phyloP scores from a whole-genome alignment of 2,797 vertebrate species.

The Diceros bicornis region DNA sequence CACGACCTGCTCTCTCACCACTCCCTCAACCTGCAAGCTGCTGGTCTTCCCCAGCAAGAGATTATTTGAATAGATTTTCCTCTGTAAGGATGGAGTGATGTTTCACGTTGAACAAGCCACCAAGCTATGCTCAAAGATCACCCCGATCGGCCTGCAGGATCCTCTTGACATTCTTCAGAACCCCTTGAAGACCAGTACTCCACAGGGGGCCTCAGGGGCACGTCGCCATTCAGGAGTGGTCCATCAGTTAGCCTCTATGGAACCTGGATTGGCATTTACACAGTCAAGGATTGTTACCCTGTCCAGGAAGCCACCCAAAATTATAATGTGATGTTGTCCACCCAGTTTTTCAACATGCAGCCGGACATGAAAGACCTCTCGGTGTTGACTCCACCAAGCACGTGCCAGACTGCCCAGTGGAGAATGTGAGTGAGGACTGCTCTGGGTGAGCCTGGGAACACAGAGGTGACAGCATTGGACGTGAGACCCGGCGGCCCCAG shows the following conservation, averaged over 20 bases:
- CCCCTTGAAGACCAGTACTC: slow-evolving; percentile 95
- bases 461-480: neutral
- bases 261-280: slow-evolving; percentile 95
- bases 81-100: slow-evolving; percentile 93
- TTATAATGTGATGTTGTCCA: slow-evolving; percentile 94
- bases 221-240: slow-evolving; percentile 95
- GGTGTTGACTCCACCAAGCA: slow-evolving; percentile 93
- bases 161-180: slow-evolving; percentile 95
- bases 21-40: neutral
- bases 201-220: slow-evolving; percentile 94
- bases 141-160: slow-evolving; percentile 92
- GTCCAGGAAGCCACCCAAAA: slow-evolving; percentile 94
- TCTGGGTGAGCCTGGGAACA: slow-evolving; percentile 81
- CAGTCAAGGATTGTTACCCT: slow-evolving; percentile 94
- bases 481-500: neutral
- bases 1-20: neutral
- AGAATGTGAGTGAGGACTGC: slow-evolving; percentile 89
- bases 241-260: slow-evolving; percentile 94
- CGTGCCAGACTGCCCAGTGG: slow-evolving; percentile 89
- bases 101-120: slow-evolving; percentile 96
- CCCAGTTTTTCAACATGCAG: slow-evolving; percentile 94
- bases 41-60: slow-evolving; percentile 83
- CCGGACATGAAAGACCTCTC: slow-evolving; percentile 92
- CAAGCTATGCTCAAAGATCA: slow-evolving; percentile 92
- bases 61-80: slow-evolving; percentile 95